Base-by-base conservation (phyloP, 2,888 invertebrate species). In the Listrodromus nycthemerus region DNA sequence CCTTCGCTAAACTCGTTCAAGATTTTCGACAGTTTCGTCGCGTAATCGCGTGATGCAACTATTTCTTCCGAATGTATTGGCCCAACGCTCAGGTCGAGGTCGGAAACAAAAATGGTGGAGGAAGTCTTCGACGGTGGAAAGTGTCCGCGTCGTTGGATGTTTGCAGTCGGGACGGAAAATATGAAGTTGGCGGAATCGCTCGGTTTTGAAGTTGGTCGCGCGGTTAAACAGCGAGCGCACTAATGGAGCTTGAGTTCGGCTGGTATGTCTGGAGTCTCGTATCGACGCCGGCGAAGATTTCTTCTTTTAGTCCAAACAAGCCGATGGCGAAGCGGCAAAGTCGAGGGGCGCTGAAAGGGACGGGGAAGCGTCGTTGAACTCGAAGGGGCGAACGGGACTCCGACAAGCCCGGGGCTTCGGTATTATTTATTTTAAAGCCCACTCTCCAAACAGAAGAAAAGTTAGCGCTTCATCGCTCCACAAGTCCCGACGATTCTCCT, bases 361-460 rank as follows among this genome's bases (percentile, higher is more conserved):
- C 21, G 55, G 65, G 41, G 74, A 63, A 52, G 33, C 50, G 48
- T 27, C 50, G 78, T 70, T 71, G 73, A 80, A 74, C 69, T 76
- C 50, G 52, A 76, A 76, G 48, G 66, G 52, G 55, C 33, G 58
- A 48, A 75, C 41, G 71, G 71, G 71, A 75, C 80, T 76, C 58
- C 58, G 79, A 86, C 83, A 69, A 83, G 67, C 52, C 71, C 71
- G 73, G 61, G 33, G 48, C 41, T 16, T 4, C 33, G 71, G 79
- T 82, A 83, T 85, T 86, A 86, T 86, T 86, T 86, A 86, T 86
- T 86, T 86, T 83, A 82, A 81, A 24, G 82, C 66, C 80, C 78
- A 27, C 58, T 76, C 73, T 21, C 67, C 45, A 66, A 66, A 55
- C 76, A 67, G 73, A 16, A 78, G 77, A 83, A 82, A 85, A 83